Percentiles rank a stretch among this genome's conserved stretches.
Evolutionary conservation across 53 echinoderm and acorn worm species (phyloP).

Genomic region (Holothuria scabra): DNA sequence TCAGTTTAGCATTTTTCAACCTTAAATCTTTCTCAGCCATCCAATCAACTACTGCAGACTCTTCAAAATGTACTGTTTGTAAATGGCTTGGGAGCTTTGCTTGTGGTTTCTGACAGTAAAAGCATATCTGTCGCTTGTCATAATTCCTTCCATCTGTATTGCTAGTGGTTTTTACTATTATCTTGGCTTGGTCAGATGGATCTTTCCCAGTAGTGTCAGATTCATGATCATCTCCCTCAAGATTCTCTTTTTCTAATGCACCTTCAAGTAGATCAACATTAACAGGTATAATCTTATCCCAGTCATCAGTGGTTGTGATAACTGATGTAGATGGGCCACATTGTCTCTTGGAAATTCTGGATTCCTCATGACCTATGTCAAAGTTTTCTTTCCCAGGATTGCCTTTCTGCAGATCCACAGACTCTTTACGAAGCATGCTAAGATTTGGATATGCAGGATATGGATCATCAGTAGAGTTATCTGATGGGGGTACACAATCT

Average conservation of each 20-base stretch:
- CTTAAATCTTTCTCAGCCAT: constrained; percentile 36
- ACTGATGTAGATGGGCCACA: too few species aligned
- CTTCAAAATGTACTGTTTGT: constrained; percentile 50
- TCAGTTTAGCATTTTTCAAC: constrained; percentile 57
- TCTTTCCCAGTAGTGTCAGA: too few species aligned
- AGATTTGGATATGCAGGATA: constrained; percentile 16
- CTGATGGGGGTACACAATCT: constrained; percentile 19
- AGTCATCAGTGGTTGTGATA: too few species aligned
- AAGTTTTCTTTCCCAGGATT: background rate
- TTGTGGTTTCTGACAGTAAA: constrained; percentile 61
- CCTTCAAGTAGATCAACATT: background rate
- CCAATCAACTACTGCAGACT: constrained; percentile 58
- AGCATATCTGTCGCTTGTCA: constrained; percentile 75
- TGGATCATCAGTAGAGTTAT: constrained; percentile 8
- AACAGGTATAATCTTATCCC: too few species aligned
- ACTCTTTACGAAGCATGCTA: too few species aligned
- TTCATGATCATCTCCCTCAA: background rate
- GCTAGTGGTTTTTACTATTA: constrained; percentile 27
- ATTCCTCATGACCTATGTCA: background rate
- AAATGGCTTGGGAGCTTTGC: constrained; percentile 75
- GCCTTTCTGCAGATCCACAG: background rate
- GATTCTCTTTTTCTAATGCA: background rate
- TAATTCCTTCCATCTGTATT: constrained; percentile 33
- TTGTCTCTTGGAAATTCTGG: too few species aligned
- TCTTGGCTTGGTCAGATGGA: background rate